Conservation (phyloP, 1,140 invertebrate species). For the Plectrocnemia conspersa region DNA sequence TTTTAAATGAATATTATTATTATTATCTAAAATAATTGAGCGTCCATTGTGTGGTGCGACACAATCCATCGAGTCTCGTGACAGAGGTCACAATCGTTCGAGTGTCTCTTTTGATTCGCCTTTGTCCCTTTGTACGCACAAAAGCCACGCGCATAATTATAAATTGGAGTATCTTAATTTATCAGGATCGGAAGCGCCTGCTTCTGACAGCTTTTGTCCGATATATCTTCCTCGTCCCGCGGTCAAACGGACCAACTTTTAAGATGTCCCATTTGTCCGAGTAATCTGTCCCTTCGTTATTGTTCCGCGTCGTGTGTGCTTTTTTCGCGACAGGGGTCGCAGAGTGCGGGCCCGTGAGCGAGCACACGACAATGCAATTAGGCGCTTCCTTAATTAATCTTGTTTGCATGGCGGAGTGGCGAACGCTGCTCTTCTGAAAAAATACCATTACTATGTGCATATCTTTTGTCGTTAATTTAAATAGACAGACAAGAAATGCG, state of each 20-base stretch:
- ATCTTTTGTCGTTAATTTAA: slow-evolving; percentile 1
- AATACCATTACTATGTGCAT: slow-evolving; percentile 2
- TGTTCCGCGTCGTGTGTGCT: too few species aligned
- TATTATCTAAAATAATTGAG: too few species aligned
- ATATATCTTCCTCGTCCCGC: slow-evolving; percentile 4
- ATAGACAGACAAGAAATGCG: too few species aligned
- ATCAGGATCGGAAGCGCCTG: not conserved
- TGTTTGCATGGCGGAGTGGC: slow-evolving; percentile 23
- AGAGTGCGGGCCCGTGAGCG: slow-evolving; percentile 11
- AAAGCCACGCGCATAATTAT: too few species aligned
- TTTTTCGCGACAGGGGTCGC: slow-evolving; percentile 1
- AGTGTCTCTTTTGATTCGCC: too few species aligned
- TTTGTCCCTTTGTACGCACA: too few species aligned
- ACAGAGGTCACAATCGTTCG: too few species aligned
- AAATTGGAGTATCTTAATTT: slow-evolving; percentile 10
- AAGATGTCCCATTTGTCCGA: slow-evolving; percentile 13
- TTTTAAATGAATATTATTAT: too few species aligned
- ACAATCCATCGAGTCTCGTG: too few species aligned
- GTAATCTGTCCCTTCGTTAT: too few species aligned
- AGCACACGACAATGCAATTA: slow-evolving; percentile 12
- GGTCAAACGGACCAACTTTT: slow-evolving; percentile 15
- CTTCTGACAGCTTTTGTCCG: slow-evolving; percentile 7
- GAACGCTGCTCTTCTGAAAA: not conserved
- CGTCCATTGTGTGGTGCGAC: too few species aligned
- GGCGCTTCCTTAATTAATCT: slow-evolving; percentile 23